Conservation (phyloP, 2,888 invertebrate species). For the Orchesellides sinensis region DNA sequence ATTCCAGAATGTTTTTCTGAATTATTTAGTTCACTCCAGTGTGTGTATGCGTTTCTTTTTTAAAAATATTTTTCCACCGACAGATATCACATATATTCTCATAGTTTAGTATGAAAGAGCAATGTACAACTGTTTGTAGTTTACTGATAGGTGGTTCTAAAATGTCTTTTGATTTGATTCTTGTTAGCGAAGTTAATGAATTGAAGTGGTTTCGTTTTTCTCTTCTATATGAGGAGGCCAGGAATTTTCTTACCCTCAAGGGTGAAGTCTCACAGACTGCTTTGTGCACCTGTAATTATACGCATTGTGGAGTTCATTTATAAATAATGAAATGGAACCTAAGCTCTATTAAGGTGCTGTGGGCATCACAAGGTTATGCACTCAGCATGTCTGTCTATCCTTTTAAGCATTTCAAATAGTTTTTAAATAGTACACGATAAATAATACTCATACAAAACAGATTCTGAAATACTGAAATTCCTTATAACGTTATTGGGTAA, state of each 20-base stretch:
- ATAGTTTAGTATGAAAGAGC: slow-evolving; percentile 12
- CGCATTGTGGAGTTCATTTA: slow-evolving; percentile 8
- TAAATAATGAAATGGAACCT: not conserved
- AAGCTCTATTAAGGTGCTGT: no score
- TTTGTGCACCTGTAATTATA: slow-evolving; percentile 52
- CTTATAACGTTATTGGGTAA: no score
- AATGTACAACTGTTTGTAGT: not conserved
- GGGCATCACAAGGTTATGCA: no score
- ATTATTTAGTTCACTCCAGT: slow-evolving; percentile 50
- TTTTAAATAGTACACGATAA: no score
- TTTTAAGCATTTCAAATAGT: no score
- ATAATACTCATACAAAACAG: no score
- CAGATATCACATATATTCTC: not conserved
- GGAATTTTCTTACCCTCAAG: slow-evolving; percentile 65
- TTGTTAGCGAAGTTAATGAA: slow-evolving; percentile 66
- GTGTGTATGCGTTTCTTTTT: not conserved
- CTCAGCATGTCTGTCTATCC: no score
- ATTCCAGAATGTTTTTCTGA: slow-evolving; percentile 48
- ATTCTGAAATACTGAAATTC: no score
- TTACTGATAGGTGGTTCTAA: slow-evolving; percentile 32
- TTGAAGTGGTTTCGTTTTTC: slow-evolving; percentile 53
- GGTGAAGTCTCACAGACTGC: slow-evolving; percentile 44
- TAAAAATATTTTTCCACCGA: slow-evolving; percentile 27
- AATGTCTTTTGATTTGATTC: slow-evolving; percentile 64
- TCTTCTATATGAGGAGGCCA: slow-evolving; percentile 6